phyloP scores from a whole-genome alignment of 2,888 invertebrate genomes.

The Orthosia gracilis region DNA sequence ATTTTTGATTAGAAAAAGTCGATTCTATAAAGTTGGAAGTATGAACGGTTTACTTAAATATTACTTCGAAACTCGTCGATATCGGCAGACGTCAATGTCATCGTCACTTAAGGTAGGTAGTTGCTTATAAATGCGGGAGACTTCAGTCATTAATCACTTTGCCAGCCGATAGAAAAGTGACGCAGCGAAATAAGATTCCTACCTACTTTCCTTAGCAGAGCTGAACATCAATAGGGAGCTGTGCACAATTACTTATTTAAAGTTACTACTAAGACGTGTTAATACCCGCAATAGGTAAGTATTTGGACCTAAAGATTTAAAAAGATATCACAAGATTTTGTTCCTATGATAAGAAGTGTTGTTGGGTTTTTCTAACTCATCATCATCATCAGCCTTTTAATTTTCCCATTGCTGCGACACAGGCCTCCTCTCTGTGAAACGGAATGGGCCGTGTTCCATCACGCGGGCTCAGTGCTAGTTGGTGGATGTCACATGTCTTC shows the following conservation, averaged over 20 bases:
- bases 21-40: not conserved
- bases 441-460: no score
- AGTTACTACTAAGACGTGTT: not conserved
- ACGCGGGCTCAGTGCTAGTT: no score
- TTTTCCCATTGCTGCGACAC: no score
- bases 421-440: no score
- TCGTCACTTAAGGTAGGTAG: constrained; percentile 11
- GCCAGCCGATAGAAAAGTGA: constrained; percentile 19
- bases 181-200: not conserved
- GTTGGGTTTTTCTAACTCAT: no score
- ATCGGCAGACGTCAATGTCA: constrained; percentile 13
- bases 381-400: no score
- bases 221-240: not conserved
- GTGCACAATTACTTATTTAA: not conserved
- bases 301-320: no score
- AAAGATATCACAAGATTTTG: no score
- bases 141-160: constrained; percentile 38
- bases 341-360: no score
- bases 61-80: constrained; percentile 22
- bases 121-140: constrained; percentile 2
- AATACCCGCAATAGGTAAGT: no score
- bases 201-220: not conserved
- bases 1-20: no score
- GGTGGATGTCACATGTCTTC: no score
- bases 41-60: constrained; percentile 29